phyloP scores from a whole-genome alignment of 2,113 vertebrate genomes.

The Gymnogyps californianus region DNA sequence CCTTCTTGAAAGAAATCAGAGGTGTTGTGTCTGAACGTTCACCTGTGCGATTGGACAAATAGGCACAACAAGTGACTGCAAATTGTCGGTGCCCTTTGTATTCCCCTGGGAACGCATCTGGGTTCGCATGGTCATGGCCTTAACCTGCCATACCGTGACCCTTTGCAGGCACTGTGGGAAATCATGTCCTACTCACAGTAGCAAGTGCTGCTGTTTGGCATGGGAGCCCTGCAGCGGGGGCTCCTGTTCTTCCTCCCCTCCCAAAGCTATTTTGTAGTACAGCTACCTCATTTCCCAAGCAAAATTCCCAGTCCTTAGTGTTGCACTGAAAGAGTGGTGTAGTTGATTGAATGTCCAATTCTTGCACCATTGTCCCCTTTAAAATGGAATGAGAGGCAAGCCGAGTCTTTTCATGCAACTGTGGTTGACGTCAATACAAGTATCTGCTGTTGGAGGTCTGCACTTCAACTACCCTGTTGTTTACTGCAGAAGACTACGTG shows the following conservation, averaged over 20 bases:
- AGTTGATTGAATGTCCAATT: background rate
- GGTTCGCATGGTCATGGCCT: accelerated
- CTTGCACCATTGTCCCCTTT: background rate
- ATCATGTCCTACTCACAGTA: accelerated
- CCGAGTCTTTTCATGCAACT: background rate
- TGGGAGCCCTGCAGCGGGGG: background rate
- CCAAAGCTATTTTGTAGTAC: background rate
- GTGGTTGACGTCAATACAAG: background rate
- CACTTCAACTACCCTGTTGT: background rate
- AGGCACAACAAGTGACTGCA: background rate
- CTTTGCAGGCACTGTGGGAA: background rate
- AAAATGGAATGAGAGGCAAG: background rate
- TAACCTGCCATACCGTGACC: background rate
- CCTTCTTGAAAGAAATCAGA: background rate
- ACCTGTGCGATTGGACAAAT: background rate
- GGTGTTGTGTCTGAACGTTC: background rate
- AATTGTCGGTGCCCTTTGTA: accelerated
- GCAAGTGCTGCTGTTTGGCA: background rate
- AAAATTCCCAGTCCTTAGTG: background rate
- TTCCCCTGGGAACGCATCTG: background rate
- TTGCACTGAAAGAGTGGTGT: background rate
- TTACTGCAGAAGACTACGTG: background rate
- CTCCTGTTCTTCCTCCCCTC: too few relatives aligned
- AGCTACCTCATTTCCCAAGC: background rate
- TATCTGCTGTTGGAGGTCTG: background rate